Percentiles rank a stretch among this genome's conserved stretches.
phyloP scores from a whole-genome alignment of 2,113 vertebrate species.

The Pristiophorus japonicus region DNA sequence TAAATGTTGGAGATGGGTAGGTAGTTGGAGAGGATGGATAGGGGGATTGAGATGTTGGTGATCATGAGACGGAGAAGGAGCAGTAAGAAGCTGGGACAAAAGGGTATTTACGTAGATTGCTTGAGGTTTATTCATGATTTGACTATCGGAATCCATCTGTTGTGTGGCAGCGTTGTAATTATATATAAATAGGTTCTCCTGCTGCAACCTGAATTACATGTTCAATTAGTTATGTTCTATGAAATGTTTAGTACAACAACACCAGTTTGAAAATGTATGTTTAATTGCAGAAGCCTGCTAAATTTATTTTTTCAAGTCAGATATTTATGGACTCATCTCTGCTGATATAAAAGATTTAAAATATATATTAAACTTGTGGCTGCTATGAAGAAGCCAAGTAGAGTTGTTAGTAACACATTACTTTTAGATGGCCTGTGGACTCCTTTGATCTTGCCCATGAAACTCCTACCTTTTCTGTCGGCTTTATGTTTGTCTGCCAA shows the following conservation, averaged over 20 bases:
- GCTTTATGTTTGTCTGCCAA: background rate
- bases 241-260: background rate
- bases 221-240: background rate
- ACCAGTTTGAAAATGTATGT: background rate
- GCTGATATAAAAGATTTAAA: background rate
- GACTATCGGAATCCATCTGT: background rate
- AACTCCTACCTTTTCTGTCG: background rate
- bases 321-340: background rate
- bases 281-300: too few species aligned
- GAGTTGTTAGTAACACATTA: background rate
- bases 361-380: background rate
- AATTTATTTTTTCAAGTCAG: background rate
- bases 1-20: background rate
- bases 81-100: background rate
- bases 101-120: too few species aligned
- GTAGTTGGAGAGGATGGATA: background rate
- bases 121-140: too few species aligned
- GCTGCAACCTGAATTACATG: background rate
- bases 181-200: background rate
- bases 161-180: background rate
- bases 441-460: background rate
- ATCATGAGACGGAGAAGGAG: too few species aligned
- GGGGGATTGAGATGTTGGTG: background rate
- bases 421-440: background rate
- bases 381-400: background rate